phyloP scores from a whole-genome alignment of 2,888 invertebrate genomes.

The Ecliptopera silaceata region DNA sequence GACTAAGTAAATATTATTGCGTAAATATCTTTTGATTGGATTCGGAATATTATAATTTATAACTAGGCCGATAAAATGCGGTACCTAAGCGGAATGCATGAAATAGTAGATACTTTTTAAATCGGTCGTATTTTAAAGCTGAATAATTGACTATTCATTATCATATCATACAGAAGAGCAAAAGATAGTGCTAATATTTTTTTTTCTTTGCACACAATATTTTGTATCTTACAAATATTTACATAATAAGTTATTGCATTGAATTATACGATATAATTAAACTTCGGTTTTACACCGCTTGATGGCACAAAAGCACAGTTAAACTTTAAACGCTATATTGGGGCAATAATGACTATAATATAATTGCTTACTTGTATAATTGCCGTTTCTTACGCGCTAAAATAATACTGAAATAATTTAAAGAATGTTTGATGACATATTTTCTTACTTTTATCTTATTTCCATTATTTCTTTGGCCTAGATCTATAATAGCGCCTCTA shows the following conservation, averaged over 20 bases:
- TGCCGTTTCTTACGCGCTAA: background rate
- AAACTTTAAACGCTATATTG: background rate
- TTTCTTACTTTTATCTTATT: too few species aligned
- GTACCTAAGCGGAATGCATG: slow-evolving; percentile 10
- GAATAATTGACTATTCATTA: slow-evolving; percentile 47
- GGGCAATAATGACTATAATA: background rate
- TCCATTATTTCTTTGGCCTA: too few species aligned
- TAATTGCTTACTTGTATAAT: background rate
- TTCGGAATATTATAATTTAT: background rate
- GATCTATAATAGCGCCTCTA: too few species aligned
- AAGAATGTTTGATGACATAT: background rate
- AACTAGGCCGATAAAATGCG: slow-evolving; percentile 10
- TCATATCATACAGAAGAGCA: background rate
- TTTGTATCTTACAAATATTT: background rate
- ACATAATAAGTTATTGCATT: background rate
- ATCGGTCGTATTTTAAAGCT: slow-evolving; percentile 48
- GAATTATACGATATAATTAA: background rate
- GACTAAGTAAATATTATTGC: background rate
- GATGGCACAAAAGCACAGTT: slow-evolving; percentile 1
- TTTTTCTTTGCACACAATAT: too few species aligned
- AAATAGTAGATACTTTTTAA: slow-evolving; percentile 21
- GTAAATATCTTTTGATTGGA: background rate
- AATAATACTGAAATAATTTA: background rate
- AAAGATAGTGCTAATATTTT: background rate
- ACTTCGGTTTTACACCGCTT: background rate